A percentile compares a stretch with the other conserved stretches of the same genome.
phyloP scores from a whole-genome alignment of 1,140 invertebrate species.

The Carposina sasakii region DNA sequence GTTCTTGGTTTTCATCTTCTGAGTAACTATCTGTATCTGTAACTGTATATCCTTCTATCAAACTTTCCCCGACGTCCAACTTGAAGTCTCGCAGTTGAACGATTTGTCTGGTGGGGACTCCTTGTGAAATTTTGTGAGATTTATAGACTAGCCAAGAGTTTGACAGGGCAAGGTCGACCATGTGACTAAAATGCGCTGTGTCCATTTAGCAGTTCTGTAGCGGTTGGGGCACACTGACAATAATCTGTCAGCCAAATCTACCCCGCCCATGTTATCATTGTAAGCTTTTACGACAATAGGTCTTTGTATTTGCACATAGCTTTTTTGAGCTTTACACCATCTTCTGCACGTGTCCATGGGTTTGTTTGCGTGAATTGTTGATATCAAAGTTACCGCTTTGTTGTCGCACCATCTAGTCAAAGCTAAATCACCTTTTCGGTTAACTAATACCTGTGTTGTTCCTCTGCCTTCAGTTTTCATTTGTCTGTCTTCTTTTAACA shows the following conservation, averaged over 20 bases:
- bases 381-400: not conserved
- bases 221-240: constrained; percentile 3
- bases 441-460: not conserved
- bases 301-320: not conserved
- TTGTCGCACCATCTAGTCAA: constrained; percentile 1
- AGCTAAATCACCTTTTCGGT: not conserved
- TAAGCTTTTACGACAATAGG: not conserved
- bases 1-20: too few species aligned
- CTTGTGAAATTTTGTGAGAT: not conserved
- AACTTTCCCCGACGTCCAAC: not conserved
- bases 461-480: constrained; percentile 2
- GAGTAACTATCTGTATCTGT: too few species aligned
- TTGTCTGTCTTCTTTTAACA: not conserved
- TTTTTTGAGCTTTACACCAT: not conserved
- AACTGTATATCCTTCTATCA: not conserved
- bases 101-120: not conserved
- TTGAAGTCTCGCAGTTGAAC: constrained; percentile 3
- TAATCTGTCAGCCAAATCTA: constrained; percentile 5
- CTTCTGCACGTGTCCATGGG: not conserved
- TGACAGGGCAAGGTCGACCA: constrained; percentile 3
- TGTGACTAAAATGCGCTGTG: constrained; percentile 1
- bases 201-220: constrained; percentile 7
- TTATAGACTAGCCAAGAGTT: constrained; percentile 6
- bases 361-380: not conserved
- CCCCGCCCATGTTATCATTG: constrained; percentile 3